Conservation (phyloP, 2,113 vertebrate species). For the Macquaria australasica region DNA sequence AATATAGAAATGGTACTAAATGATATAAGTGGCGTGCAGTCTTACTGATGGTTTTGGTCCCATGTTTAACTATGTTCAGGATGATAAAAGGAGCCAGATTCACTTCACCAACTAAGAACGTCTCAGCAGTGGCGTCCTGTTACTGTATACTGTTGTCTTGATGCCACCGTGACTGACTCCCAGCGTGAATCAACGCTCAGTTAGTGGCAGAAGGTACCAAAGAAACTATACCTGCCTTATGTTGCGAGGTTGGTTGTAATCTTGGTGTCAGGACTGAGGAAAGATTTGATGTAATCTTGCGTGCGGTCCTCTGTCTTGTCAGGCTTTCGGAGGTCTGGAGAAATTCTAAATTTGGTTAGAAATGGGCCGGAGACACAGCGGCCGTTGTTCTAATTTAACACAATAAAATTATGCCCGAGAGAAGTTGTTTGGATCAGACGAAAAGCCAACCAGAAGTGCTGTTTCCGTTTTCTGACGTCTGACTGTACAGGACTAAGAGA, state of each 20-base stretch:
- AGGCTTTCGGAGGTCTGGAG: constrained; percentile 27
- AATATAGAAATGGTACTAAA: not conserved
- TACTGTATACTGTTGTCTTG: not conserved
- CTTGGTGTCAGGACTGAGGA: not conserved
- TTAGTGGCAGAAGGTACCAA: not conserved
- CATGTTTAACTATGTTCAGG: not conserved
- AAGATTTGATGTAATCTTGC: constrained; percentile 14
- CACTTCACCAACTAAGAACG: not conserved
- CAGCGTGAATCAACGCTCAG: not conserved
- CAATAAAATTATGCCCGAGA: constrained; percentile 2
- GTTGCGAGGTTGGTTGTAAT: not conserved
- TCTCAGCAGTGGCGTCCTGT: not conserved
- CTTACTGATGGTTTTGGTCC: too few relatives aligned
- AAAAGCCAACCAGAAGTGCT: not conserved
- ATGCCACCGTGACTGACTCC: not conserved
- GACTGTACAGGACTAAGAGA: not conserved
- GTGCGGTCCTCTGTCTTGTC: constrained; percentile 14
- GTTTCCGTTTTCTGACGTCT: not conserved
- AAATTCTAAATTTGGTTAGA: constrained; percentile 46
- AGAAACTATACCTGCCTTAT: not conserved
- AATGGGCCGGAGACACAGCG: constrained; percentile 1
- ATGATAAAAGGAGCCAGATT: not conserved
- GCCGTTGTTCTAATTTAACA: constrained; percentile 3
- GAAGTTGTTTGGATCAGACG: not conserved
- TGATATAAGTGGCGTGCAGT: not conserved